Conservation (phyloP, 2,888 invertebrate species). For the Pheosia tremula region DNA sequence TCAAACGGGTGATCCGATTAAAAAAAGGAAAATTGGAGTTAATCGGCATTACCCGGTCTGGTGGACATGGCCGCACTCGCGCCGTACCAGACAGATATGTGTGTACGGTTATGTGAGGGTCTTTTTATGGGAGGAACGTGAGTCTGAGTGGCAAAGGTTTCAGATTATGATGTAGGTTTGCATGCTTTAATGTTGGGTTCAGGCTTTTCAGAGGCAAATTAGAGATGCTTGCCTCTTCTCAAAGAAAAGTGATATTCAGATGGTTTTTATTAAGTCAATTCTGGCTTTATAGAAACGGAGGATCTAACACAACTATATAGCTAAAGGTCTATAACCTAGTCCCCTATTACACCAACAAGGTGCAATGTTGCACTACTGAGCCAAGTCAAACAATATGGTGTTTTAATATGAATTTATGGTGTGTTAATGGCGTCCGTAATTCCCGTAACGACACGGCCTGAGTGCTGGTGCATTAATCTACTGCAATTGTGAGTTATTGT, state of each 20-base stretch:
- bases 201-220: too few relatives aligned
- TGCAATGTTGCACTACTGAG: neutral
- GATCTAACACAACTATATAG: too few relatives aligned
- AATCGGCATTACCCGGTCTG: slow-evolving; percentile 71
- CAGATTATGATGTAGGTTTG: neutral
- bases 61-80: slow-evolving; percentile 41
- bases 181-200: too few relatives aligned
- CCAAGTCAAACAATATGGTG: slow-evolving; percentile 34
- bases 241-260: too few relatives aligned
- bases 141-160: neutral
- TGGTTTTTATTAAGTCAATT: too few relatives aligned
- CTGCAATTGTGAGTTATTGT: slow-evolving; percentile 49
- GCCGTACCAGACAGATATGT: slow-evolving; percentile 25
- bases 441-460: slow-evolving; percentile 29
- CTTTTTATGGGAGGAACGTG: neutral
- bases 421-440: slow-evolving; percentile 42
- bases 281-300: too few relatives aligned
- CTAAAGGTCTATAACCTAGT: too few relatives aligned
- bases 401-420: slow-evolving; percentile 43
- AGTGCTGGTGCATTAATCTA: slow-evolving; percentile 34
- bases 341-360: neutral
- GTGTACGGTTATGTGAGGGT: neutral
- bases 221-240: too few relatives aligned
- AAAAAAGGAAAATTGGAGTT: slow-evolving; percentile 45
- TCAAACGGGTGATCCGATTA: slow-evolving; percentile 54